phyloP scores from a whole-genome alignment of 2,888 invertebrate genomes.

The Syrphus vitripennis region DNA sequence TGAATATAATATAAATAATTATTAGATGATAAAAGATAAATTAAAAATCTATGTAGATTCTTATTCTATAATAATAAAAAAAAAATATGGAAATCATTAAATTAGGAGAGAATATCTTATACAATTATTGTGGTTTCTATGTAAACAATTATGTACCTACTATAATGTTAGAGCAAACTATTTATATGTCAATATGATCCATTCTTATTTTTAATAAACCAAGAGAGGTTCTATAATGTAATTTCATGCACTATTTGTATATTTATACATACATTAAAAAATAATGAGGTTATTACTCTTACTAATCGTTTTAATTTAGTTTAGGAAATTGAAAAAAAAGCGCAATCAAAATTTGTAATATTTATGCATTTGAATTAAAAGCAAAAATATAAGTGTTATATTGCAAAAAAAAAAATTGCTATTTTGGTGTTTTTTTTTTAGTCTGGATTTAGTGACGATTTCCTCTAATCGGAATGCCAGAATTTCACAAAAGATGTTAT shows the following conservation, averaged over 20 bases:
- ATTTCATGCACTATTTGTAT: conserved; percentile 24
- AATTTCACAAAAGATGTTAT: too few relatives aligned
- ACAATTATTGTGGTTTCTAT: conserved; percentile 2
- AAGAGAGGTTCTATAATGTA: neutral
- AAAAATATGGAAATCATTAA: neutral
- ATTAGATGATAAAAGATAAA: neutral
- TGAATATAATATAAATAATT: conserved; percentile 6
- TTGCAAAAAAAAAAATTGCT: neutral
- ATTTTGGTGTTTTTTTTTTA: too few relatives aligned
- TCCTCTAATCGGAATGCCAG: too few relatives aligned
- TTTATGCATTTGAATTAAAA: conserved; percentile 59
- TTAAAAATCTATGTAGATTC: neutral
- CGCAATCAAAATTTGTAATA: conserved; percentile 10
- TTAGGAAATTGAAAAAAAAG: conserved; percentile 9
- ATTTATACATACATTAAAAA: conserved; percentile 3
- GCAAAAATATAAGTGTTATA: neutral
- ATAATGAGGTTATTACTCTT: conserved; percentile 8
- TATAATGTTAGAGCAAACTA: conserved; percentile 1
- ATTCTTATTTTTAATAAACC: neutral
- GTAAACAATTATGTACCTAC: neutral
- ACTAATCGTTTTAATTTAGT: conserved; percentile 13
- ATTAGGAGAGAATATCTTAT: neutral
- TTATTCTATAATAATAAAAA: neutral
- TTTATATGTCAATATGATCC: neutral
- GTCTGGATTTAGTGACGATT: too few relatives aligned